Base-by-base conservation (phyloP, 2,797 vertebrate genomes). In the Dryobates pubescens region DNA sequence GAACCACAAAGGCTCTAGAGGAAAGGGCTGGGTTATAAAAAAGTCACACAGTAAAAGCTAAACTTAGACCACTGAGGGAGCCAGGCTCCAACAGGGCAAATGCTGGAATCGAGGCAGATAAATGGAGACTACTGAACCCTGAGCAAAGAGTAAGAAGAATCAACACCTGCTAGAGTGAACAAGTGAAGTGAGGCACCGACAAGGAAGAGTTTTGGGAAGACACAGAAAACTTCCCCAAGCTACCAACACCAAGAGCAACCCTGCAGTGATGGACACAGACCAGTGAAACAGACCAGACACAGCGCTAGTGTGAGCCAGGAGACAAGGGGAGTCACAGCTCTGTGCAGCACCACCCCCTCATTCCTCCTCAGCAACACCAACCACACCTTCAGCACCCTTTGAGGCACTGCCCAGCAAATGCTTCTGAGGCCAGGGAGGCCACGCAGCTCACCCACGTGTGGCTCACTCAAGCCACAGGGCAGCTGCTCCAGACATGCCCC, bases 31-130 rank as follows among this genome's bases (percentile, higher is more conserved):
- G 20, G 26, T 10, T 51, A 36, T 11, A 29, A 90, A 79, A 29
- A 90, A 77, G 43, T 79, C 82, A 63, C 32, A 53, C 45, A 45
- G 61, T 78, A 86, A 87, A 67, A 90, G 10, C n/a, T 51, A 57
- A 41, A 24, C 58, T 11, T 18, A 8, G 8, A 58, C 65, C 82
- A 38, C 13, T 43, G 76, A 74, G 38, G 26, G 26, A 49, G 15
- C 30, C 6, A 19, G 12, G 34, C 20, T 71, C 36, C 58, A 93
- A 90, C 69, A 80, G 2, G 56, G 59, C 36, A 64, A 95, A 79
- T 5, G 7, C 26, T 61, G 54, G 56, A 84, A 89, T 68, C 32
- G 70, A 58, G 76, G 47, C 53, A 68, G 70, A 36, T 24, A 77
- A 89, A 90, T 4, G 13, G 70, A 88, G 61, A 88, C 81, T 7